Base-by-base conservation (phyloP, 2,797 vertebrate genomes). In the Bryconaethiops microstoma region DNA sequence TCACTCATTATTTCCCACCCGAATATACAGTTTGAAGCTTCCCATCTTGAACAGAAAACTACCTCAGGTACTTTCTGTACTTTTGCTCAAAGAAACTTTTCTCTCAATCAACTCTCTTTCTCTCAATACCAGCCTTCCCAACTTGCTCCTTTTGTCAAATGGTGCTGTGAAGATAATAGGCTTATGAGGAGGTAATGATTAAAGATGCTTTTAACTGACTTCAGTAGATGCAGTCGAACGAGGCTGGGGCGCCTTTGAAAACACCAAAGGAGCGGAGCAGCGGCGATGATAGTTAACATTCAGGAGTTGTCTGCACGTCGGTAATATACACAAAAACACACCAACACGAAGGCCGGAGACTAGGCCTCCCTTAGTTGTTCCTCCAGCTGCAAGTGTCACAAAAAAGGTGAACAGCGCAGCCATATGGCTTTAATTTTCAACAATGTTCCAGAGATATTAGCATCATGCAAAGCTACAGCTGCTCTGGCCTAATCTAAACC, bases 171-270 rank as follows among this genome's bases (percentile, higher is more conserved):
- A 89, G 87, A 86, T 90, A 91, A 89, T 76, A 87, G 83, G 76
- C 76, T 85, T 89, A 85, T 52, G 76, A 89, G 83, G 64, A 87
- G 77, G 63, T 83, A 80, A 64, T 85, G 85, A 92, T 91, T 88
- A 90, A 78, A 90, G 78, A 77, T 76, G 78, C 83, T 87, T 92
- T 90, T 80, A 88, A 87, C 76, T 2, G 76, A 84, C 83, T 90
- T 83, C 48, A 78, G 83, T 77, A 25, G 60, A 85, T 72, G 68
- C 70, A 86, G 90, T 90, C 82, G 88, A 87, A 80, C 57, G 70
- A 70, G 54, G 65, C 19, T 67, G 62, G 78, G 69, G 62, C 50
- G 63, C 62, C 82, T 85, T 86, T 88, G 82, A 88, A 90, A 83
- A 86, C 8, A 84, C 35, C 8, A 14, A 84, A 83, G 79, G 76